Conservation (phyloP, 2,888 invertebrate genomes). For the Chalcosyrphus nemorum region DNA sequence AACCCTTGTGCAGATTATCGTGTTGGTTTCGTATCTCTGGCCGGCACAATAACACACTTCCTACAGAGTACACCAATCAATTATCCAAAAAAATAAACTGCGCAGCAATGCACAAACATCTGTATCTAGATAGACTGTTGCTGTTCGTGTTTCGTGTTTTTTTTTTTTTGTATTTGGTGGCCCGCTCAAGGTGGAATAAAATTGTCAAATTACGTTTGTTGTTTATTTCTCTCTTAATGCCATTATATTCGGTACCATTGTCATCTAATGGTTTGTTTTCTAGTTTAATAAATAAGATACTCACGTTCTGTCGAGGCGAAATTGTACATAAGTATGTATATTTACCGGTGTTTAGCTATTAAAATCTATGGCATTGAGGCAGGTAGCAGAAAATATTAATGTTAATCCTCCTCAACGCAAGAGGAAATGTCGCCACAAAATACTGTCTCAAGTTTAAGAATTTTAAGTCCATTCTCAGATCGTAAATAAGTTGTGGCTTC, state of each 20-base stretch:
- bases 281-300: conserved; percentile 34
- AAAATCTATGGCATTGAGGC: conserved; percentile 46
- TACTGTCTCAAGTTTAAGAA: not conserved
- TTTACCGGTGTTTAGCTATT: conserved; percentile 37
- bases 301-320: conserved; percentile 46
- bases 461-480: not conserved
- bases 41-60: conserved; percentile 56
- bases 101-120: conserved; percentile 64
- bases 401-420: conserved; percentile 33
- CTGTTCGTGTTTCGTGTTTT: not conserved
- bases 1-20: conserved; percentile 43
- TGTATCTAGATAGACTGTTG: conserved; percentile 4
- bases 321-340: no score
- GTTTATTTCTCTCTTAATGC: conserved; percentile 44
- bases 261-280: conserved; percentile 53
- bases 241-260: conserved; percentile 63
- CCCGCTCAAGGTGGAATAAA: conserved; percentile 65
- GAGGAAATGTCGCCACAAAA: not conserved
- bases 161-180: conserved; percentile 7
- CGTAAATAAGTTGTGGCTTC: not conserved
- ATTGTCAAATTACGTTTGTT: conserved; percentile 66
- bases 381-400: conserved; percentile 31
- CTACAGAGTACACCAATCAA: conserved; percentile 53
- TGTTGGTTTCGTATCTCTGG: conserved; percentile 16
- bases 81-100: conserved; percentile 61